These are phyloP conservation scores for Hepsetus odoe DNA, from an alignment of 2,113 vertebrate species.

Conservation along the genomic window DNA sequence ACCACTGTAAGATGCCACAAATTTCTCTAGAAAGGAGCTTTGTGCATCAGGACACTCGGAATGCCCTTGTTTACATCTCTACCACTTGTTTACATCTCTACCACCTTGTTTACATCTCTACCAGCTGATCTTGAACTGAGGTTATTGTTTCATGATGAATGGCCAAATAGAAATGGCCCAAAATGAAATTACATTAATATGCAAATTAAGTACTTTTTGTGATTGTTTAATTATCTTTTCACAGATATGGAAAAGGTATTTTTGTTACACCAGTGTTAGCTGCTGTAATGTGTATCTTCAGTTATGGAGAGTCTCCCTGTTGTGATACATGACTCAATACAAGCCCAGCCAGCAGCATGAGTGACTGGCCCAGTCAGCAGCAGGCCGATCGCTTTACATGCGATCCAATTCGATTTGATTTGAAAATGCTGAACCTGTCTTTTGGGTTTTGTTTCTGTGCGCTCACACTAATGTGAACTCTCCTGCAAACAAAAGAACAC, in stretches of 20 bases:
- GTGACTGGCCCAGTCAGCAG: neutral
- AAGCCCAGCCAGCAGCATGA: neutral
- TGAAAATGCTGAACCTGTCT: neutral
- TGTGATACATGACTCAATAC: neutral
- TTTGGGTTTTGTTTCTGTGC: slow-evolving; percentile 1
- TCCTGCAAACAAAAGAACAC: neutral
- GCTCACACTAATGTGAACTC: neutral
- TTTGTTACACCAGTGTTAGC: neutral
- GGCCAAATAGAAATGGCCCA: too few species aligned
- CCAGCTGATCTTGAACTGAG: neutral
- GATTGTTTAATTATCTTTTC: too few species aligned
- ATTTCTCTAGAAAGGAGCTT: too few species aligned
- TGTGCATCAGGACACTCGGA: too few species aligned
- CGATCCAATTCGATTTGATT: neutral
- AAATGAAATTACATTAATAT: too few species aligned
- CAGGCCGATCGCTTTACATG: neutral
- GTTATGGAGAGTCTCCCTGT: neutral
- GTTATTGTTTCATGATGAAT: neutral
- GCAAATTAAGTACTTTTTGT: too few species aligned
- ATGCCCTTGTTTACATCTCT: too few species aligned
- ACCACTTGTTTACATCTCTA: too few species aligned
- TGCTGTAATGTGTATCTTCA: neutral
- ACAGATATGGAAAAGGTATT: too few species aligned
- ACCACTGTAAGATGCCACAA: too few species aligned
- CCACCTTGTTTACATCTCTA: too few species aligned